Conservation (phyloP, 2,113 vertebrate genomes). For the Menura novaehollandiae region DNA sequence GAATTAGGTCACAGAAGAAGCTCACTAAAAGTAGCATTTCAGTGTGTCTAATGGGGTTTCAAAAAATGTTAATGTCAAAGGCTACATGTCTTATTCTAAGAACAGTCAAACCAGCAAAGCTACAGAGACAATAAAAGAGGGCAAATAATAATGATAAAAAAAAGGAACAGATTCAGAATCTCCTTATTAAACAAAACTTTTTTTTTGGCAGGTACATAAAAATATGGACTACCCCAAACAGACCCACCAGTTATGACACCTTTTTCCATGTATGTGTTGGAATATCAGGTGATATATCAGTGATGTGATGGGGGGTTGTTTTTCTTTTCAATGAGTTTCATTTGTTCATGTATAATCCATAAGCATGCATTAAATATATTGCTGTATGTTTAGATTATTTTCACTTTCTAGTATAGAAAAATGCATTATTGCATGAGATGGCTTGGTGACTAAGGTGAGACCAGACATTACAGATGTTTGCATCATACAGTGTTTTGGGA, state of each 20-base stretch:
- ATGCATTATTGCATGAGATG: neutral
- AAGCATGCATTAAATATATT: neutral
- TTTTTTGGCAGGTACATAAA: neutral
- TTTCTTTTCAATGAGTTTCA: neutral
- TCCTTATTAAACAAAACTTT: neutral
- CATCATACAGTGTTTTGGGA: neutral
- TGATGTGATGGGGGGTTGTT: neutral
- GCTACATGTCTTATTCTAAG: neutral
- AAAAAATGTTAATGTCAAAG: neutral
- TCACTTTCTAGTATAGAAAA: neutral
- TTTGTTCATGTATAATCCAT: neutral
- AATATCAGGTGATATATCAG: neutral
- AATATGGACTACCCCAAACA: neutral
- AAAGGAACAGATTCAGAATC: neutral
- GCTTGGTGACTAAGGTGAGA: neutral
- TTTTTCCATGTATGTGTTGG: neutral
- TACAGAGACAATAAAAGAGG: neutral
- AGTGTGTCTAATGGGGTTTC: neutral
- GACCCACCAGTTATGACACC: neutral
- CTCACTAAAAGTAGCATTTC: neutral
- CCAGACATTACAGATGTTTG: neutral
- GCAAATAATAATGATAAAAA: neutral
- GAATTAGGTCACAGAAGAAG: conserved; percentile 14
- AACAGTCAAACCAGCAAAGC: neutral
- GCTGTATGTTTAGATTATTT: neutral